Conservation (phyloP, 2,797 vertebrate genomes). For the Channallabes apus region DNA sequence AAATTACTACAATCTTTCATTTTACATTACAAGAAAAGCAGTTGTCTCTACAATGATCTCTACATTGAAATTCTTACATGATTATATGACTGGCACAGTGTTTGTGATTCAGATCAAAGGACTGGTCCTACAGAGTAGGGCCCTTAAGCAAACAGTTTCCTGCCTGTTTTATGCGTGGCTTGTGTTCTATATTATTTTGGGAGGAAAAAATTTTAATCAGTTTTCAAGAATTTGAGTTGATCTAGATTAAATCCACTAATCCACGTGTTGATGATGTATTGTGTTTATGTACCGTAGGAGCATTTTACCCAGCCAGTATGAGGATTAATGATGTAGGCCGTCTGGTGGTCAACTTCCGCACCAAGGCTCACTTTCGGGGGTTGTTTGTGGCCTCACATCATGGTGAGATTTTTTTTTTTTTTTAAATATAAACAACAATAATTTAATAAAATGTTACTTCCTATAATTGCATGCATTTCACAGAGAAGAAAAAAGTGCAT, state of each 20-base stretch:
- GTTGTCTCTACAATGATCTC: background rate
- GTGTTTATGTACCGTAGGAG: constrained; percentile 70
- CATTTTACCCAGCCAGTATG: constrained; percentile 92
- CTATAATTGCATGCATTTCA: background rate
- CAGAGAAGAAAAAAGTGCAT: background rate
- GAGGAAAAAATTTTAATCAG: background rate
- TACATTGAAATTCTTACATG: background rate
- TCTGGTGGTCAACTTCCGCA: constrained; percentile 91
- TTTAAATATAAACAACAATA: background rate
- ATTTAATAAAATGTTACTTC: background rate
- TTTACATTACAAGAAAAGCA: background rate
- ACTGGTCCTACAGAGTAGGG: background rate
- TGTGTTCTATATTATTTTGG: background rate
- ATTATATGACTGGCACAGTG: background rate
- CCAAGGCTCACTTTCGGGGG: constrained; percentile 87
- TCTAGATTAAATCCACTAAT: background rate
- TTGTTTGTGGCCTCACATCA: constrained; percentile 85
- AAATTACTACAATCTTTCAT: background rate
- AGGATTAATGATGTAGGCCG: constrained; percentile 86
- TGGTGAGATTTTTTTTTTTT: constrained; percentile 60
- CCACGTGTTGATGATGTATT: background rate
- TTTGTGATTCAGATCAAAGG: background rate
- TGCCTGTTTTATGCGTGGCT: background rate
- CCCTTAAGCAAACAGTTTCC: background rate
- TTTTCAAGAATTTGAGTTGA: background rate